Base-by-base conservation (phyloP, 2,888 invertebrate species). In the Malacosoma neustria region DNA sequence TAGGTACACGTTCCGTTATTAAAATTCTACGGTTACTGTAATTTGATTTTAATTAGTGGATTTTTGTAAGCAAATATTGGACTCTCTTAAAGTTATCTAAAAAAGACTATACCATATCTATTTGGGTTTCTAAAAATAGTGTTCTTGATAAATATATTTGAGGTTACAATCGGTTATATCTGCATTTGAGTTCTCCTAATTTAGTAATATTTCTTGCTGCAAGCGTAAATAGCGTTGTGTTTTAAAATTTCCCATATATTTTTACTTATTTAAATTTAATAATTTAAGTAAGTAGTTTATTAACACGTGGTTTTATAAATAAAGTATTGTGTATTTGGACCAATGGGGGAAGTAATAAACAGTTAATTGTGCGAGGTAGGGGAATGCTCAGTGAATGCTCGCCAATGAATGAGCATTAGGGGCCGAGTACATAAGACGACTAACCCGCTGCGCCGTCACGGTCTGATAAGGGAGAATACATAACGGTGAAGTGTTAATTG, bases 331-430 rank as follows among this genome's bases (percentile, higher is more conserved):
- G 39, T 39, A 41, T 34, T 36, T 41, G 43, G 51, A 45, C 73
- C 81, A 82, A 82, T 79, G 57, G 57, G 70, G 57, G 57, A 48
- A 34, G 48, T 65, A 72, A 74, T 81, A 79, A 80, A 77, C 54
- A 35, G 56, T 66, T 84, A 84, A 84, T 84, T 84, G 75, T 61
- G 47, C 37, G 48, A 38, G 54, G 56, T 45, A 65, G 74, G 77
- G 77, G 79, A 72, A 75, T 64, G 70, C 76, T 67, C 71, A 68
- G 61, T 73, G 73, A 71, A 76, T 61, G 79, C 79, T 81, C 75
- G 53, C 79, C 77, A 81, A 77, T 82, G 81, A 72, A 44, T 80
- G 61, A 74, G 85, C 85, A 81, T 85, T 84, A 80, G 82, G 81
- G 77, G 65, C 57, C 54, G 51, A 46, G 48, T 65, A 72, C 46